Evolutionary conservation across 2,113 vertebrate genomes (phyloP).

Genomic region (Nerophis lumbriciformis): DNA sequence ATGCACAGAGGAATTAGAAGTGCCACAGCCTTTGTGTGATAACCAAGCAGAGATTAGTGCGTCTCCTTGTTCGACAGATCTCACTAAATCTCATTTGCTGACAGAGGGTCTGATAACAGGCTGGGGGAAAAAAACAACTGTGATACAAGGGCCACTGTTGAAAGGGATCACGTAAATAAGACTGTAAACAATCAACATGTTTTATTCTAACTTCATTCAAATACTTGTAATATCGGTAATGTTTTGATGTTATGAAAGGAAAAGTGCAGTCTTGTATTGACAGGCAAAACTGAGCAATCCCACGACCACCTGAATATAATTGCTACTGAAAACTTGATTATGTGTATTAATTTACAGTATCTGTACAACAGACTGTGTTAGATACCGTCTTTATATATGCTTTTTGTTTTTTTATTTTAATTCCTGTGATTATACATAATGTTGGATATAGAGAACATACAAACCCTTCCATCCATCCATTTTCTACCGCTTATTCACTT

Average conservation of each 20-base stretch:
- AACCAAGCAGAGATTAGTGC: slow-evolving; percentile 54
- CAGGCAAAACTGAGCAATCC: neutral
- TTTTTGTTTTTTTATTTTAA: no score
- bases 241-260: neutral
- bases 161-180: slow-evolving; percentile 25
- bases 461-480: no score
- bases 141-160: slow-evolving; percentile 36
- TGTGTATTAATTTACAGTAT: no score
- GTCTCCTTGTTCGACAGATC: slow-evolving; percentile 56
- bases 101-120: slow-evolving; percentile 46
- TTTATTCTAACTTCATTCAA: slow-evolving; percentile 31
- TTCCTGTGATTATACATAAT: no score
- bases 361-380: no score
- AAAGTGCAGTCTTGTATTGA: slow-evolving; percentile 9
- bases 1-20: slow-evolving; percentile 53
- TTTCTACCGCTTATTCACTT: no score
- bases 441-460: no score
- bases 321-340: no score
- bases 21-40: slow-evolving; percentile 53
- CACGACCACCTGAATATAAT: no score
- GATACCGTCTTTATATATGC: no score
- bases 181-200: slow-evolving; percentile 15
- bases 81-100: slow-evolving; percentile 52
- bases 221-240: slow-evolving; percentile 4
- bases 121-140: slow-evolving; percentile 27